Evolutionary conservation across 1,140 invertebrate genomes (phyloP).

Genomic region (Danaus plexippus): DNA sequence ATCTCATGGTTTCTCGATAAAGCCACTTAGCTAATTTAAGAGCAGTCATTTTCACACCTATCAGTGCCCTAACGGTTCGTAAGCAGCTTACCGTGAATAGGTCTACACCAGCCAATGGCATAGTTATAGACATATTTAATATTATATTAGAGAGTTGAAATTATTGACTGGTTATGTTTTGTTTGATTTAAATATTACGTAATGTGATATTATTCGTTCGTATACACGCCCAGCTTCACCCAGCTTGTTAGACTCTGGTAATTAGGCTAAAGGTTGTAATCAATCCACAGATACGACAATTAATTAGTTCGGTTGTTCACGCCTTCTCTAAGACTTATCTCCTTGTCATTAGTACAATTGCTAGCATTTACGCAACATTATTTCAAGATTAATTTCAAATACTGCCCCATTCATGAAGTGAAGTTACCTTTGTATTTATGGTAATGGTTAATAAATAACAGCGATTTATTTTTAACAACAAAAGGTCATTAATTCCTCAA

Average conservation of each 20-base stretch:
- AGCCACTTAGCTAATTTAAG: conserved; percentile 46
- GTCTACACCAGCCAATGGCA: background rate
- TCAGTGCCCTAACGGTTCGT: conserved; percentile 28
- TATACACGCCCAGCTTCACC: conserved; percentile 4
- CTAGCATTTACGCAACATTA: conserved; percentile 1
- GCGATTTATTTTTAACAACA: no score
- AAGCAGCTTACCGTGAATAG: conserved; percentile 33
- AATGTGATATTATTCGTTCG: no score
- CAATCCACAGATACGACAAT: conserved; percentile 17
- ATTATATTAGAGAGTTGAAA: background rate
- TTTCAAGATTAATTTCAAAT: background rate
- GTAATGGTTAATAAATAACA: no score
- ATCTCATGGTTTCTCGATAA: conserved; percentile 30
- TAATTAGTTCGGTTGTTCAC: conserved; percentile 15
- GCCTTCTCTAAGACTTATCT: conserved; percentile 13
- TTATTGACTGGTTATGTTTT: background rate
- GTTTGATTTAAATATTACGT: background rate
- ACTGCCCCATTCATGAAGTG: no score
- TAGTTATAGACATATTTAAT: no score
- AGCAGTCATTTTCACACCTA: conserved; percentile 37
- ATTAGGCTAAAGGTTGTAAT: conserved; percentile 14
- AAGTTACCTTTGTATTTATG: no score
- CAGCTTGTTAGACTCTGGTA: conserved; percentile 11
- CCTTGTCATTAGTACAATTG: conserved; percentile 6
- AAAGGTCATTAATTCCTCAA: no score